A percentile compares a stretch with the other conserved stretches of the same genome.
These are phyloP conservation scores for Desoria tigrina DNA, from an alignment of 2,888 invertebrate genomes.

Conservation along the genomic window DNA sequence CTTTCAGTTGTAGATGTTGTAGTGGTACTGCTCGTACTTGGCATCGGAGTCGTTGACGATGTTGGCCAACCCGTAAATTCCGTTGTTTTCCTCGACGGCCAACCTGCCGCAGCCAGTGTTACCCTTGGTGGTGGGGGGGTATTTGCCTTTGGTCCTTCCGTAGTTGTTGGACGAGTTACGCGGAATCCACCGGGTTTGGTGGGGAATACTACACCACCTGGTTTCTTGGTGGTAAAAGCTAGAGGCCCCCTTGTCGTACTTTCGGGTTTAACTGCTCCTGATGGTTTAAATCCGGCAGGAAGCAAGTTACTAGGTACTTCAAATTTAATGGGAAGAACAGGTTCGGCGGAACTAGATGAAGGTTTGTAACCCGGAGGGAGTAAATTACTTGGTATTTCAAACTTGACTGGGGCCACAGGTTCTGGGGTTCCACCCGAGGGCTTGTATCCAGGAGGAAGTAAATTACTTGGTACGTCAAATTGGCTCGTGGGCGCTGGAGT, in stretches of 20 bases:
- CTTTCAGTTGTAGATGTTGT: constrained; percentile 63
- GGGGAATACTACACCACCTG: constrained; percentile 70
- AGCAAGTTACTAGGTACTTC: constrained; percentile 63
- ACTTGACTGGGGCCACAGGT: constrained; percentile 28
- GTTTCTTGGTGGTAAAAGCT: constrained; percentile 57
- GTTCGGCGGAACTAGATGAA: constrained; percentile 13
- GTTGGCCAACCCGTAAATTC: constrained; percentile 91
- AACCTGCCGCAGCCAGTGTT: constrained; percentile 72
- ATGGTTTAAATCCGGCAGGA: constrained; percentile 64
- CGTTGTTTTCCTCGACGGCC: constrained; percentile 81
- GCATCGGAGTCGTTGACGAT: constrained; percentile 66
- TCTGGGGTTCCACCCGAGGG: constrained; percentile 59
- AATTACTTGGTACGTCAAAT: constrained; percentile 62
- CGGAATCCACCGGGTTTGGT: constrained; percentile 71
- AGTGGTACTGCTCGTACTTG: constrained; percentile 62
- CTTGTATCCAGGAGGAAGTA: constrained; percentile 67
- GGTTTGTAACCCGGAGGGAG: constrained; percentile 39
- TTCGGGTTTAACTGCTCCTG: constrained; percentile 7
- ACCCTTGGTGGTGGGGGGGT: constrained; percentile 64
- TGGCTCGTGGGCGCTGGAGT: constrained; percentile 62
- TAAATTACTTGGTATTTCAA: constrained; percentile 34
- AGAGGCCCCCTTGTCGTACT: constrained; percentile 31
- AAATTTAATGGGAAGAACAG: constrained; percentile 41
- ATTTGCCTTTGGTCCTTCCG: constrained; percentile 59
- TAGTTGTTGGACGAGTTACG: constrained; percentile 64